A percentile compares a stretch with the other conserved stretches of the same genome.
These are phyloP conservation scores for Myopa tessellatipennis DNA, from an alignment of 2,888 invertebrate species.

Conservation along the genomic window DNA sequence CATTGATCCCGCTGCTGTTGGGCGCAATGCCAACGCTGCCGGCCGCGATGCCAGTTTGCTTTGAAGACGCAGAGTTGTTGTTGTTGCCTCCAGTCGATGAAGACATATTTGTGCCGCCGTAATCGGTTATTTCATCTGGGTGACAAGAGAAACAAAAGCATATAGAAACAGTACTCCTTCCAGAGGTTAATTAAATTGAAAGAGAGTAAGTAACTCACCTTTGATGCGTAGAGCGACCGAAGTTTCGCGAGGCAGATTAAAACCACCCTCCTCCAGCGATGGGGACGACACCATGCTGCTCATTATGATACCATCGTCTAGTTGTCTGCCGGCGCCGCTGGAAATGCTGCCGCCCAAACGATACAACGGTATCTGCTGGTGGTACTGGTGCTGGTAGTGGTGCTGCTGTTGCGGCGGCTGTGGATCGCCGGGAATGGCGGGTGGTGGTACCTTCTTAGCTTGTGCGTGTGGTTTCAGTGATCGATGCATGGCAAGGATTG, in stretches of 20 bases:
- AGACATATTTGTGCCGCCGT: conserved; percentile 49
- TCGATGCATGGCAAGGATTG: conserved; percentile 84
- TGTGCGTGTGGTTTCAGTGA: conserved; percentile 84
- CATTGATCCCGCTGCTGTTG: conserved; percentile 54
- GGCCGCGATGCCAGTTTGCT: conserved; percentile 71
- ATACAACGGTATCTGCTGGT: conserved; percentile 61
- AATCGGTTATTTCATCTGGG: conserved; percentile 75
- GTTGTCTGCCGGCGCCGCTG: conserved; percentile 51
- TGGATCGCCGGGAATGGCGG: conserved; percentile 84
- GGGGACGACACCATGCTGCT: conserved; percentile 67
- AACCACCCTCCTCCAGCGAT: conserved; percentile 68
- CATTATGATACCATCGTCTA: conserved; percentile 63
- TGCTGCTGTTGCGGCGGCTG: conserved; percentile 50
- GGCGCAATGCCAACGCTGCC: conserved; percentile 65
- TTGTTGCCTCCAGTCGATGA: conserved; percentile 45
- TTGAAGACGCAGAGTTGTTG: conserved; percentile 15
- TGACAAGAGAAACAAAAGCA: conserved; percentile 47
- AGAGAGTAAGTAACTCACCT: conserved; percentile 52
- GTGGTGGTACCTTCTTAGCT: conserved; percentile 91
- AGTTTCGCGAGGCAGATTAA: conserved; percentile 66
- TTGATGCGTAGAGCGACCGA: conserved; percentile 67
- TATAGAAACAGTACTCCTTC: not conserved
- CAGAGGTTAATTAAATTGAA: not conserved
- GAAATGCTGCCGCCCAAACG: conserved; percentile 60
- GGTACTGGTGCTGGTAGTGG: conserved; percentile 78